Conservation (phyloP, 1,140 invertebrate species). For the Scaptodrosophila lebanonensis region DNA sequence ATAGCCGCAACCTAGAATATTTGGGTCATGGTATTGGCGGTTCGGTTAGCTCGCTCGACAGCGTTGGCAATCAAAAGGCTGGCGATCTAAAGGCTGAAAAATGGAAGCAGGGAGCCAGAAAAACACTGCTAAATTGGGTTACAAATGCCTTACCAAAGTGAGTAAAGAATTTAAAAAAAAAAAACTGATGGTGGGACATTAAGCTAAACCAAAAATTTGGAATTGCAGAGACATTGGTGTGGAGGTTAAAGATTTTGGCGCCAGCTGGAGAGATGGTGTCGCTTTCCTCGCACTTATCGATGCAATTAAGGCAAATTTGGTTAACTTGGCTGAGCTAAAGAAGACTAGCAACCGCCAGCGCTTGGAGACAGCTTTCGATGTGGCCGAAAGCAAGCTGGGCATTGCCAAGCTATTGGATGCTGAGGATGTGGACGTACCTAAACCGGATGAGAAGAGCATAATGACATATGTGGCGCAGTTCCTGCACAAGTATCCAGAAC, state of each 20-base stretch:
- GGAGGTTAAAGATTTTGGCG: slow-evolving; percentile 95
- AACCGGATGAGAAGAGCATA: slow-evolving; percentile 98
- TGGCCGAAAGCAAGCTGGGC: slow-evolving; percentile 94
- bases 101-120: slow-evolving; percentile 92
- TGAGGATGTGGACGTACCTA: slow-evolving; percentile 97
- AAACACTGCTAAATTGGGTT: slow-evolving; percentile 96
- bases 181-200: no score
- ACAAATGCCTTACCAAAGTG: slow-evolving; percentile 94
- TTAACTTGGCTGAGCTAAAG: slow-evolving; percentile 90
- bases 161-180: no score
- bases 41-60: slow-evolving; percentile 89
- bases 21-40: slow-evolving; percentile 87
- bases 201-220: neutral
- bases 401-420: slow-evolving; percentile 95
- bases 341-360: slow-evolving; percentile 86
- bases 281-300: slow-evolving; percentile 98
- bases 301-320: slow-evolving; percentile 94
- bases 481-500: slow-evolving; percentile 95
- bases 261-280: slow-evolving; percentile 97
- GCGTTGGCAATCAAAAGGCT: slow-evolving; percentile 78
- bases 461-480: slow-evolving; percentile 99
- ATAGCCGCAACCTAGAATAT: slow-evolving; percentile 92
- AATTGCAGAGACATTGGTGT: slow-evolving; percentile 87
- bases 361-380: slow-evolving; percentile 94
- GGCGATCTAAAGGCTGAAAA: slow-evolving; percentile 84